Evolutionary conservation across 2,888 invertebrate genomes (phyloP).

Genomic region (Taphrorychus bicolor): DNA sequence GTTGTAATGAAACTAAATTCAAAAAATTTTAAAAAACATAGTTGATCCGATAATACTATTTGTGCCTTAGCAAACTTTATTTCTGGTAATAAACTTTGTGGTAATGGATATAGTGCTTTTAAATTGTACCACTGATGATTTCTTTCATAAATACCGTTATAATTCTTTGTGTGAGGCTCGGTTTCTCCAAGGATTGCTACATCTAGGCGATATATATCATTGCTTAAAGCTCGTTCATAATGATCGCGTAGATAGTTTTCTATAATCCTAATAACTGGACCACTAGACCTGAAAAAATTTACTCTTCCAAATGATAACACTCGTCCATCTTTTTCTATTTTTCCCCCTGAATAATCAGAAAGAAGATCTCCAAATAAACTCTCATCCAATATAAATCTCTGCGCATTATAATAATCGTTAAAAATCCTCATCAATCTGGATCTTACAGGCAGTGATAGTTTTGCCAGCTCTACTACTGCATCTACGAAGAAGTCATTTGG

Average conservation of each 20-base stretch:
- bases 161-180: conserved; percentile 9
- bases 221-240: conserved; percentile 1
- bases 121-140: conserved; percentile 9
- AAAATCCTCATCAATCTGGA: not conserved
- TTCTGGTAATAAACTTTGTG: conserved; percentile 2
- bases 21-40: not conserved
- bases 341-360: not conserved
- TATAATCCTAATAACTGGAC: not conserved
- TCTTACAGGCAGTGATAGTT: not conserved
- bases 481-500: conserved; percentile 2
- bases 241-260: not conserved
- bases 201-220: conserved; percentile 8
- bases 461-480: not conserved
- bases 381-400: not conserved
- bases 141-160: conserved; percentile 10
- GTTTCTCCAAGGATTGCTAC: conserved; percentile 7
- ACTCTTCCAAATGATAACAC: not conserved
- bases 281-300: not conserved
- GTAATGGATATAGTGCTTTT: conserved; percentile 11
- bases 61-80: not conserved
- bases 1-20: not conserved
- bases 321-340: not conserved
- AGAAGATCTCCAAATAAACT: not conserved
- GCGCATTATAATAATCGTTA: not conserved
- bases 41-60: conserved; percentile 1